Base-by-base conservation (phyloP, 2,888 invertebrate species). In the Stenolophus ochropezus region DNA sequence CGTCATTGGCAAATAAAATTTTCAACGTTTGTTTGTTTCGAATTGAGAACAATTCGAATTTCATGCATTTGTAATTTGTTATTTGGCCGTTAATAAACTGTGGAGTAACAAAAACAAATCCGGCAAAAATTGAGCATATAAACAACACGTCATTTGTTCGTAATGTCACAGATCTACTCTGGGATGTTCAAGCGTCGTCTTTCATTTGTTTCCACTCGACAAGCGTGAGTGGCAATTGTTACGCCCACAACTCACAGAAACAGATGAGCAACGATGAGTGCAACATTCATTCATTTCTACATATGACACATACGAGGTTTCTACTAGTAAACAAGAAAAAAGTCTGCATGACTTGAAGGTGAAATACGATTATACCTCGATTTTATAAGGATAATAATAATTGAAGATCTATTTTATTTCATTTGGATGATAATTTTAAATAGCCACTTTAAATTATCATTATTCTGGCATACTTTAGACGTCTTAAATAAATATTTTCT, bases 181-280 rank as follows among this genome's bases (percentile, higher is more conserved):
- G 20, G 21, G 33, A 11, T 42, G 33, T 18, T 56, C 56, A 56
- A 56, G 56, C 56, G 20, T 20, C 53, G 20, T 56, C 56, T 20
- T 18, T 56, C 56, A 56, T 56, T 56, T 56, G 56, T 56, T 56
- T 56, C 20, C 21, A 20, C 21, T 56, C 11, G 20, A 21, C 56
- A 56, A 56, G 21, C 56, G 56, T 56, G 56, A 56, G 56, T 56
- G 56, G 56, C 21, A 21, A 56, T 56, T 56, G 56, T 56, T 56
- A 18, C 56, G 56, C 56, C 56, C 56, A 21, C 56, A 21, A 20
- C 11, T 18, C 51, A 14, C 6, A 56, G 8, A 21, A 21, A 56
- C 56, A 21, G 8, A 21, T 21, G 21, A 56, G 21, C 56, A 56
- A 18, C 56, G 21, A 56, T 56, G 20, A 56, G 20, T 56, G 21